phyloP scores from a whole-genome alignment of 37 sponge, comb jelly and placozoan species.

The Axinella damicornis region DNA sequence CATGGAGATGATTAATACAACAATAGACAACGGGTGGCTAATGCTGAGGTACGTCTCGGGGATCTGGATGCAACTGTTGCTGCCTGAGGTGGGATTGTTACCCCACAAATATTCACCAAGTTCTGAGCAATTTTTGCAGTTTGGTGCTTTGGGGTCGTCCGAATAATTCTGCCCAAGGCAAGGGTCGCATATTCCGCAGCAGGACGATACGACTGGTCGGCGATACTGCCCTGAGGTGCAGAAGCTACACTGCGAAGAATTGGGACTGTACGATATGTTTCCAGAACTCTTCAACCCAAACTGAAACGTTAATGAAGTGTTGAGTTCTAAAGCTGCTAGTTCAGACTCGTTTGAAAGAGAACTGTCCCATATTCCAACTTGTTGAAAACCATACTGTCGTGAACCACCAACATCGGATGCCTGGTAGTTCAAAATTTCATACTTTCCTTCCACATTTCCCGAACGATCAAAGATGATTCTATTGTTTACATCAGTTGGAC shows the following conservation, averaged over 20 bases:
- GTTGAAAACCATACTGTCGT: neutral
- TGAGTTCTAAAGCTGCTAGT: neutral
- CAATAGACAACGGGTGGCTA: slow-evolving; percentile 13
- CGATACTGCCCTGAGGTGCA: slow-evolving; percentile 62
- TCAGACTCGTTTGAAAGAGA: neutral
- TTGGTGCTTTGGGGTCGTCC: neutral
- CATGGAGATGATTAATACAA: neutral
- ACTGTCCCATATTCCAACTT: slow-evolving; percentile 51
- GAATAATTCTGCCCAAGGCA: slow-evolving; percentile 70
- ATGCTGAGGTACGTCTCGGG: neutral
- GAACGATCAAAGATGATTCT: slow-evolving; percentile 40
- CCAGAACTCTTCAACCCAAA: slow-evolving; percentile 49
- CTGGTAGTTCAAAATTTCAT: slow-evolving; percentile 52
- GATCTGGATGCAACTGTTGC: slow-evolving; percentile 22
- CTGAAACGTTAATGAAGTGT: slow-evolving; percentile 1
- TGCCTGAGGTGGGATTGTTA: slow-evolving; percentile 33
- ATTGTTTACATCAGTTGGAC: slow-evolving; percentile 3
- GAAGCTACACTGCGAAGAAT: slow-evolving; percentile 52
- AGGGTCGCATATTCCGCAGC: slow-evolving; percentile 80
- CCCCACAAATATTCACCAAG: slow-evolving; percentile 44
- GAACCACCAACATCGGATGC: neutral
- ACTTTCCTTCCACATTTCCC: slow-evolving; percentile 44
- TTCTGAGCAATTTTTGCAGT: slow-evolving; percentile 66
- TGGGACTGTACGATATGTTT: neutral
- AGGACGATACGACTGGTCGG: slow-evolving; percentile 14